These are phyloP conservation scores for Archocentrus centrarchus DNA, from an alignment of 2,113 vertebrate species.

Conservation along the genomic window DNA sequence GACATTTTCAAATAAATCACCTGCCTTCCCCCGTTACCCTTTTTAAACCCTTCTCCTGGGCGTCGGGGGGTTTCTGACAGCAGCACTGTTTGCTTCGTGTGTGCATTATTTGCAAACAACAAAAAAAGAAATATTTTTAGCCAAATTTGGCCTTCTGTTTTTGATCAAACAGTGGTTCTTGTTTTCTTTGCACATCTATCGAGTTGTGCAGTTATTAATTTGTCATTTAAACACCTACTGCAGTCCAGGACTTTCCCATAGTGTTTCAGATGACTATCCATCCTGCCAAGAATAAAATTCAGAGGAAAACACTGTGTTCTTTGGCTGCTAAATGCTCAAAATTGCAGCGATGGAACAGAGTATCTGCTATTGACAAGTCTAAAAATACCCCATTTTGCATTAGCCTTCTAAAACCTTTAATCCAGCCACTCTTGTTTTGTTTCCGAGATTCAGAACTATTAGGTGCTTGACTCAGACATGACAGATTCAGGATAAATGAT, in stretches of 20 bases:
- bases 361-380: constrained; percentile 41
- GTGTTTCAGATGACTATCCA: constrained; percentile 26
- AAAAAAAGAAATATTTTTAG: not conserved
- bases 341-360: constrained; percentile 19
- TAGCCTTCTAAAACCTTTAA: constrained; percentile 4
- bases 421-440: not conserved
- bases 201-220: constrained; percentile 38
- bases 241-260: constrained; percentile 48
- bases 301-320: constrained; percentile 27
- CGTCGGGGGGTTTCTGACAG: constrained; percentile 61
- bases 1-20: constrained; percentile 95
- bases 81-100: not conserved
- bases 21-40: constrained; percentile 80
- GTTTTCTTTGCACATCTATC: constrained; percentile 52
- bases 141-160: constrained; percentile 36
- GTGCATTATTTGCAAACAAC: not conserved
- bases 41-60: constrained; percentile 37
- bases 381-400: constrained; percentile 44
- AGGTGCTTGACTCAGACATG: constrained; percentile 1
- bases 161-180: constrained; percentile 31
- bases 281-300: constrained; percentile 37
- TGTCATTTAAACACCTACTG: constrained; percentile 46
- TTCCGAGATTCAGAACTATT: constrained; percentile 7
- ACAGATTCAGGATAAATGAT: constrained; percentile 39
- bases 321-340: constrained; percentile 41